phyloP scores from a whole-genome alignment of 2,888 invertebrate genomes.

The Leptinotarsa juncta region DNA sequence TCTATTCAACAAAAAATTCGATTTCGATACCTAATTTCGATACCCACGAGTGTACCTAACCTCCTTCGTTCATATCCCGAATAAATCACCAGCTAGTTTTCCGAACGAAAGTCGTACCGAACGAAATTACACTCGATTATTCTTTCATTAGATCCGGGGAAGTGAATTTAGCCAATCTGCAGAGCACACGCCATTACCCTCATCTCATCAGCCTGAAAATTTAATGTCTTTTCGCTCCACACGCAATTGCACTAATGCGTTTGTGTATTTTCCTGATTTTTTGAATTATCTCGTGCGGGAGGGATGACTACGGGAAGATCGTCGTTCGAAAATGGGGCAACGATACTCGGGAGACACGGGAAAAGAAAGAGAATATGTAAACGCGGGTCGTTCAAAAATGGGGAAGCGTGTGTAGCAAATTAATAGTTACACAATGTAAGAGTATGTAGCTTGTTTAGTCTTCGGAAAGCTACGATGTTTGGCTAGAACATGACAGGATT shows the following conservation, averaged over 20 bases:
- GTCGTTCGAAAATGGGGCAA: not conserved
- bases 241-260: constrained; percentile 64
- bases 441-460: too few relatives aligned
- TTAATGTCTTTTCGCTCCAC: constrained; percentile 63
- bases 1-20: not conserved
- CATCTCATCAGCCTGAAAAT: constrained; percentile 64
- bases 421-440: not conserved
- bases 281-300: constrained; percentile 40
- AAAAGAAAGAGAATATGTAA: constrained; percentile 6
- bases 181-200: constrained; percentile 63
- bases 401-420: not conserved
- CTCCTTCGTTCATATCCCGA: not conserved
- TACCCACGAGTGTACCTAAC: not conserved
- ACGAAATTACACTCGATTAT: constrained; percentile 47
- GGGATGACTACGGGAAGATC: constrained; percentile 2
- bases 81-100: constrained; percentile 14
- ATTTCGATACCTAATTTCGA: not conserved
- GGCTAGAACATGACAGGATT: too few relatives aligned
- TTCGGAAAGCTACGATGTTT: too few relatives aligned
- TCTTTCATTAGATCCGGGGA: constrained; percentile 58
- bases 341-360: not conserved
- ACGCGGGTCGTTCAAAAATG: not conserved
- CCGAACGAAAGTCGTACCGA: constrained; percentile 20
- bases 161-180: constrained; percentile 63
- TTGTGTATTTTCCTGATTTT: constrained; percentile 59